phyloP scores from a whole-genome alignment of 1,140 invertebrate genomes.

The Drosophila lacertosa region DNA sequence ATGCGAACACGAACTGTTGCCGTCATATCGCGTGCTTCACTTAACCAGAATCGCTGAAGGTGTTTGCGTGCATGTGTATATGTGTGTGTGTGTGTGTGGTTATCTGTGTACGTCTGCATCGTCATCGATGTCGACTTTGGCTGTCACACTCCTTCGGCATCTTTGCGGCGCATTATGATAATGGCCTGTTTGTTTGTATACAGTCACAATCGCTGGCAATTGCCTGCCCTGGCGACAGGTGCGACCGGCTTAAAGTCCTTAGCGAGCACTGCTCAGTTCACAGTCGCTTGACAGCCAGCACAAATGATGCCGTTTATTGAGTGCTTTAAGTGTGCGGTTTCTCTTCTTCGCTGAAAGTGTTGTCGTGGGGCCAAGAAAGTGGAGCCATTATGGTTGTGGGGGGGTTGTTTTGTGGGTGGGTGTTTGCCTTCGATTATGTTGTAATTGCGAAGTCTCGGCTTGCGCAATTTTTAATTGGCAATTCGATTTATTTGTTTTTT shows the following conservation, averaged over 20 bases:
- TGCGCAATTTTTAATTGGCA: constrained; percentile 72
- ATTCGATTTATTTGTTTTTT: constrained; percentile 47
- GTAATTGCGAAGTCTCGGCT: constrained; percentile 54
- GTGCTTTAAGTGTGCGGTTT: constrained; percentile 56
- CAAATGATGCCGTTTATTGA: constrained; percentile 76
- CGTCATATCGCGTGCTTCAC: constrained; percentile 73
- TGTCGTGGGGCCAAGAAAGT: no score
- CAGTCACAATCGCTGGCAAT: constrained; percentile 37
- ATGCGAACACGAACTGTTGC: constrained; percentile 82
- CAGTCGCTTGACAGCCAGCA: constrained; percentile 37
- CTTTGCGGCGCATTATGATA: constrained; percentile 70
- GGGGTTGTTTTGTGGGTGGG: constrained; percentile 1
- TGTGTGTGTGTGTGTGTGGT: constrained; percentile 19
- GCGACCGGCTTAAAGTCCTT: constrained; percentile 59
- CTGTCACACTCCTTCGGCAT: constrained; percentile 36
- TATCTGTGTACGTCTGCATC: constrained; percentile 47
- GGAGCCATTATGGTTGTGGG: constrained; percentile 3
- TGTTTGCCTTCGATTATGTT: constrained; percentile 57
- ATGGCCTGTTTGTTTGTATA: constrained; percentile 78
- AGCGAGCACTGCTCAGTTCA: constrained; percentile 24
- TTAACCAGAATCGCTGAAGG: constrained; percentile 65
- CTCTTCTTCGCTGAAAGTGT: neutral
- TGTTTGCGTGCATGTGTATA: constrained; percentile 17
- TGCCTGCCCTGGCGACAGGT: constrained; percentile 43
- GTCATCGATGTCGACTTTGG: constrained; percentile 43